Base-by-base conservation (phyloP, 2,113 vertebrate species). In the Callocephalon fimbriatum region DNA sequence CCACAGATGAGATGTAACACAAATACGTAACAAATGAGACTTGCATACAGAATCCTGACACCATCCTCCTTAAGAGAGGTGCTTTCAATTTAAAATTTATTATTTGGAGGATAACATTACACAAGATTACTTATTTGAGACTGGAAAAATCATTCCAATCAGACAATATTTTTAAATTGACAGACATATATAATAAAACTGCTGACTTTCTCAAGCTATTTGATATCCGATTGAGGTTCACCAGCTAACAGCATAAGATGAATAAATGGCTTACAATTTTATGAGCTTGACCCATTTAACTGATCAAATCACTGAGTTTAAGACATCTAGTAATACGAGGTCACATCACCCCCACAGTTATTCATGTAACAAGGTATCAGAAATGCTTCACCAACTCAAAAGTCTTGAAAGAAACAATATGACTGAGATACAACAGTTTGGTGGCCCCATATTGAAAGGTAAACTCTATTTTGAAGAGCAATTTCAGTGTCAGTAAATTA, bases 321-420 rank as follows among this genome's bases (percentile, higher is more conserved):
- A 97, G 88, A 95, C 40, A 75, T 67, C 51, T 21, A 94, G 63
- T 80, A 89, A 53, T 75, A 90, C 72, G 97, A 96, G 92, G 90
- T 98, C 92, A 96, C 62, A 90, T 35, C 71, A 70, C 66, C 95
- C 77, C 86, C 93, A 93, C 54, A 93, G 54, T 96, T 93, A 94
- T 71, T 98, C 78, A 90, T 83, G 79, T 97, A 98, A 97, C 56
- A 27, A 97, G 68, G 63, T 86, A 97, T 93, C 85, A 94, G 56
- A 92, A 95, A 61, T 6, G 63, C 45, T 91, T 56, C 86, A 79
- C 45, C 88, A 95, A 95, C 95, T 97, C 92, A 97, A 81, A 97
- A 83, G 71, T 93, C 61, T 86, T 56, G 18, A 65, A 61, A 75
- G 48, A 59, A 94, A 94, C 38, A 62, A 83, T 89, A 94, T 59